Conservation (phyloP, 53 echinoderm and acorn worm species). For the Astropecten irregularis region DNA sequence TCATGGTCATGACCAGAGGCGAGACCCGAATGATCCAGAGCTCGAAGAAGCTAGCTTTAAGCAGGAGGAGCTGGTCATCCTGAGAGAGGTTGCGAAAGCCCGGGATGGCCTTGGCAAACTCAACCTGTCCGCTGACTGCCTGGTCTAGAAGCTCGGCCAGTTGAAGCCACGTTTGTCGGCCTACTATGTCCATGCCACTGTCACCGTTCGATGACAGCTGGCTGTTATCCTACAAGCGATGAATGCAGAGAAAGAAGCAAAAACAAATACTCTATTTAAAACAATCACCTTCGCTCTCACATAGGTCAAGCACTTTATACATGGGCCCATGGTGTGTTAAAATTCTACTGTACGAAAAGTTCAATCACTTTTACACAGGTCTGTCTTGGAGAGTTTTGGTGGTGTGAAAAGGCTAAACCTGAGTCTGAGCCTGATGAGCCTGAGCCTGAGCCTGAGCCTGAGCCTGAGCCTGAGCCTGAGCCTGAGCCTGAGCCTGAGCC, state of each 20-base stretch:
- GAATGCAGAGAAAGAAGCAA: neutral
- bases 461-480: too few relatives aligned
- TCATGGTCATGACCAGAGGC: constrained; percentile 71
- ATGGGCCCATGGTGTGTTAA: too few relatives aligned
- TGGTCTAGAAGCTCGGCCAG: constrained; percentile 89
- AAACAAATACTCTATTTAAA: too few relatives aligned
- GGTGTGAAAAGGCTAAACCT: too few relatives aligned
- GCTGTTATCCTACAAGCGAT: constrained; percentile 34
- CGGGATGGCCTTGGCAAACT: constrained; percentile 99
- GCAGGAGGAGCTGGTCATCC: constrained; percentile 93
- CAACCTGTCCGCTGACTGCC: constrained; percentile 97
- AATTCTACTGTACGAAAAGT: too few relatives aligned
- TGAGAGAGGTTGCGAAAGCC: constrained; percentile 95
- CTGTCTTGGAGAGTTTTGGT: too few relatives aligned
- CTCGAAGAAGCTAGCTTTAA: constrained; percentile 94
- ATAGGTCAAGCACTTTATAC: too few relatives aligned
- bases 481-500: too few relatives aligned
- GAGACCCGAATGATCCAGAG: constrained; percentile 90
- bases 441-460: too few relatives aligned
- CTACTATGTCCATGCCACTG: constrained; percentile 66
- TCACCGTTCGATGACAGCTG: constrained; percentile 56
- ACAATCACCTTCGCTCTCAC: too few relatives aligned
- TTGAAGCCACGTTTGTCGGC: constrained; percentile 92
- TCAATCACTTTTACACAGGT: too few relatives aligned
- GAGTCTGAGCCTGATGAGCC: too few relatives aligned